Evolutionary conservation across 2,113 vertebrate genomes (phyloP).

Genomic region (Synodontis membranacea): DNA sequence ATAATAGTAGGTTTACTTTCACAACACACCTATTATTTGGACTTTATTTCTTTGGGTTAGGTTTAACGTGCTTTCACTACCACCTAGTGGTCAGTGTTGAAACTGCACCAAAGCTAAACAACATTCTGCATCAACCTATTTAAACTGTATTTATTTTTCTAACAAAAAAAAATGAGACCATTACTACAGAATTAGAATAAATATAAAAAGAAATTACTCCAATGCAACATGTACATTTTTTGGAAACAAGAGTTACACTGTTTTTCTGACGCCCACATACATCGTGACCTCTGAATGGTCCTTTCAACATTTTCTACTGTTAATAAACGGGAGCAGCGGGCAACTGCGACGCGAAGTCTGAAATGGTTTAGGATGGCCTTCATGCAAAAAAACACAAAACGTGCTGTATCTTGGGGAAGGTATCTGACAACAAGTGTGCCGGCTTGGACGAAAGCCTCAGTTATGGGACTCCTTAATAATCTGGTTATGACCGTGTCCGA

Average conservation of each 20-base stretch:
- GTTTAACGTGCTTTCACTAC: not conserved
- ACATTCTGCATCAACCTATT: not conserved
- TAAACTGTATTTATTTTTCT: not conserved
- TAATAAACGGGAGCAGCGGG: not conserved
- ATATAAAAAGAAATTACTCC: not conserved
- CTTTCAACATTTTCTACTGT: not conserved
- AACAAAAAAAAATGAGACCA: not conserved
- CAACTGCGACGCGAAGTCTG: not conserved
- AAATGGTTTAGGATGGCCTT: not conserved
- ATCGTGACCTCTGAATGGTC: not conserved
- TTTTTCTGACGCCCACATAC: not conserved
- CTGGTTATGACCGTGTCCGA: slow-evolving; percentile 21
- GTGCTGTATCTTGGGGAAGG: not conserved
- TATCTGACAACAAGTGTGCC: not conserved
- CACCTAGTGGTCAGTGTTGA: not conserved
- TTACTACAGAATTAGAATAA: not conserved
- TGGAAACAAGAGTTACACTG: not conserved
- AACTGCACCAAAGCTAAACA: not conserved
- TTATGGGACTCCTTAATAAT: slow-evolving; percentile 45
- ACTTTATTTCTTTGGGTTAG: too few relatives aligned
- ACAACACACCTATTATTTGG: too few relatives aligned
- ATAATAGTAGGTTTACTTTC: too few relatives aligned
- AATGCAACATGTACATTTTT: not conserved
- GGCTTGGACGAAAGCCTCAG: slow-evolving; percentile 7
- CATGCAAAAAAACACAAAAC: not conserved